Evolutionary conservation across 2,113 vertebrate genomes (phyloP).

Genomic region (Chionodraco myersi): DNA sequence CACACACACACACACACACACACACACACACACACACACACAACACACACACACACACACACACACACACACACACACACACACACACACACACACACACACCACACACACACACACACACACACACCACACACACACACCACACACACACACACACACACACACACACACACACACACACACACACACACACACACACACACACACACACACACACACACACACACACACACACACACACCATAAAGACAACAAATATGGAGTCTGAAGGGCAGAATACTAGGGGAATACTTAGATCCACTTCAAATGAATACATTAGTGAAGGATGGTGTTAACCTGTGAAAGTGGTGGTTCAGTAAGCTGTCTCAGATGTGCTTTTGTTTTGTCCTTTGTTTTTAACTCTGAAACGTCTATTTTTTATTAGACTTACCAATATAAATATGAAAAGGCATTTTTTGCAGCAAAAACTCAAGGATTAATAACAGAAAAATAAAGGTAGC

Average conservation of each 20-base stretch:
- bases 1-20: too few species aligned
- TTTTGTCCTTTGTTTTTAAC: constrained; percentile 69
- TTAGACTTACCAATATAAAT: constrained; percentile 55
- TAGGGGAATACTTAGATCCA: constrained; percentile 52
- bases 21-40: too few species aligned
- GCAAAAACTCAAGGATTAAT: constrained; percentile 63
- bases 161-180: background rate
- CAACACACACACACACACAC: too few species aligned
- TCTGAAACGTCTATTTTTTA: constrained; percentile 59
- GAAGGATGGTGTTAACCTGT: constrained; percentile 70
- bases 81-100: too few species aligned
- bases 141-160: too few species aligned
- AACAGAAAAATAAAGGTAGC: constrained; percentile 49
- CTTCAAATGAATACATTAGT: constrained; percentile 67
- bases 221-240: constrained; percentile 9
- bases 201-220: constrained; percentile 5
- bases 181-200: background rate
- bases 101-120: too few species aligned
- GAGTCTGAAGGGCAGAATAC: constrained; percentile 51
- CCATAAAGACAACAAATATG: constrained; percentile 35
- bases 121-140: too few species aligned
- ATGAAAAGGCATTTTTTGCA: constrained; percentile 65
- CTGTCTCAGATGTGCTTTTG: constrained; percentile 57
- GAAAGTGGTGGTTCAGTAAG: constrained; percentile 66
- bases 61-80: too few species aligned